Percentiles rank a stretch among this genome's conserved stretches.
phyloP scores from a whole-genome alignment of 2,888 invertebrate genomes.

The Lycocerus yunnanus region DNA sequence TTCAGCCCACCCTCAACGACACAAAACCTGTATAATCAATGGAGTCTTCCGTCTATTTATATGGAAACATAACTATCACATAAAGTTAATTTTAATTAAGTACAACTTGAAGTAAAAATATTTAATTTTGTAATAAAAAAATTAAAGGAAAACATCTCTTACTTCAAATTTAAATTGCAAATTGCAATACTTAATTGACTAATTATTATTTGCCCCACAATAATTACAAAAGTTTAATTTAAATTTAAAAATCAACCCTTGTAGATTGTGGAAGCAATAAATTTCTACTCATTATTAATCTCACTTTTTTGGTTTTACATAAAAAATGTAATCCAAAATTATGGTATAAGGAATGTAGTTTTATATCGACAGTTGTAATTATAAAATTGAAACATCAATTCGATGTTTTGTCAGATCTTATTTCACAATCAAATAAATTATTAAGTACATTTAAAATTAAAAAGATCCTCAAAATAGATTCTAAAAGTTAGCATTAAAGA shows the following conservation, averaged over 20 bases:
- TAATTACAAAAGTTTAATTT: not conserved
- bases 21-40: not conserved
- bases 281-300: not conserved
- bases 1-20: not conserved
- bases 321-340: not conserved
- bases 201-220: not conserved
- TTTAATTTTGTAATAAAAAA: not conserved
- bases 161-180: not conserved
- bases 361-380: not conserved
- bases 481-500: not conserved
- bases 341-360: not conserved
- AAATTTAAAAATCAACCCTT: not conserved
- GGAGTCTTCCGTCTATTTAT: not conserved
- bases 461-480: not conserved
- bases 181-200: not conserved
- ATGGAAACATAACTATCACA: not conserved
- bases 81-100: not conserved
- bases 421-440: not conserved
- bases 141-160: not conserved
- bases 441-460: not conserved
- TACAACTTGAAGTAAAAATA: not conserved
- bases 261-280: not conserved
- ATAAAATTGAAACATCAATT: not conserved
- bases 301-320: not conserved
- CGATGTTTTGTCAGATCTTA: slow-evolving; percentile 1